A percentile compares a stretch with the other conserved stretches of the same genome.
phyloP scores from a whole-genome alignment of 2,888 invertebrate genomes.

The Lamellibrachia columna region DNA sequence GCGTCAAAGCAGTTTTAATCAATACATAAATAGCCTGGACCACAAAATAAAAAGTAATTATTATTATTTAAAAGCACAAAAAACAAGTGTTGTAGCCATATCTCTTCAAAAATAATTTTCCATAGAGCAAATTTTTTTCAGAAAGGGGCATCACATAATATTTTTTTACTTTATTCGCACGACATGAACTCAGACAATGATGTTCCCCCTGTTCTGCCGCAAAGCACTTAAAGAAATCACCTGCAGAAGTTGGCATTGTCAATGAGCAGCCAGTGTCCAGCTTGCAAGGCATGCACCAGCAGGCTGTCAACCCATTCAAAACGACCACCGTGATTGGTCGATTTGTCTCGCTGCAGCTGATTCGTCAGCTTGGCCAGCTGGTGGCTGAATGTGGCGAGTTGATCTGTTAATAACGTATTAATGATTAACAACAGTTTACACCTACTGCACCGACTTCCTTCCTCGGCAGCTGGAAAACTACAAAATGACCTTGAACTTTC shows the following conservation, averaged over 20 bases:
- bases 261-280: slow-evolving; percentile 68
- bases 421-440: not conserved
- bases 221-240: slow-evolving; percentile 43
- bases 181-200: too few species aligned
- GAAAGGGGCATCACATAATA: too few species aligned
- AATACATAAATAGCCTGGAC: too few species aligned
- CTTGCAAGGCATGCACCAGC: slow-evolving; percentile 65
- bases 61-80: too few species aligned
- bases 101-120: too few species aligned
- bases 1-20: too few species aligned
- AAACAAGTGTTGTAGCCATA: too few species aligned
- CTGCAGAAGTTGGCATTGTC: slow-evolving; percentile 91
- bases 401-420: not conserved
- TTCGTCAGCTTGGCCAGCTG: not conserved
- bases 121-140: too few species aligned
- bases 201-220: not conserved
- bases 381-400: not conserved
- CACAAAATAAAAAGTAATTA: too few species aligned
- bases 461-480: not conserved
- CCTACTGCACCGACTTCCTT: not conserved
- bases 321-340: slow-evolving; percentile 51
- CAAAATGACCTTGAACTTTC: slow-evolving; percentile 21
- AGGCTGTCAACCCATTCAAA: slow-evolving; percentile 69
- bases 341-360: slow-evolving; percentile 18
- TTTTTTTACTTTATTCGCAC: too few species aligned